Conservation (phyloP, 2,113 vertebrate genomes). For the Bostrychus sinensis region DNA sequence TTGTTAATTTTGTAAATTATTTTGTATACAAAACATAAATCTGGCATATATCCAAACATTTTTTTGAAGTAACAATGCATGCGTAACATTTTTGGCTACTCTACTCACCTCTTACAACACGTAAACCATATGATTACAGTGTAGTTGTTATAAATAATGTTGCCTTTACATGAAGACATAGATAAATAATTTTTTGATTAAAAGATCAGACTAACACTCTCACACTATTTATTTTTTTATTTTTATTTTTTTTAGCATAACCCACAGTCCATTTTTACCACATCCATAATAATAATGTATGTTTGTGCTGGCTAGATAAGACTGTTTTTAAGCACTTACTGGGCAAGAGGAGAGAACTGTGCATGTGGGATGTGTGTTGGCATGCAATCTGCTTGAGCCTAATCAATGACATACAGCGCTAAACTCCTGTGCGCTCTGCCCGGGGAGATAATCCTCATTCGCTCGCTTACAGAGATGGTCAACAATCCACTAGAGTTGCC, state of each 20-base stretch:
- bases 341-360: slow-evolving; percentile 28
- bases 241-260: neutral
- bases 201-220: too few species aligned
- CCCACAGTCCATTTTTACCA: slow-evolving; percentile 4
- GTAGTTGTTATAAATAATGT: too few species aligned
- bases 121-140: neutral
- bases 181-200: too few species aligned
- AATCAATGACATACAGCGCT: slow-evolving; percentile 71
- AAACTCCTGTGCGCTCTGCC: slow-evolving; percentile 59
- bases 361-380: slow-evolving; percentile 50
- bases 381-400: slow-evolving; percentile 52
- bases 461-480: slow-evolving; percentile 61
- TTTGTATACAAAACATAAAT: too few species aligned
- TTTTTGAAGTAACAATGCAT: too few species aligned
- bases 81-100: too few species aligned
- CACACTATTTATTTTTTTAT: neutral
- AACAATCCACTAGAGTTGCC: slow-evolving; percentile 61
- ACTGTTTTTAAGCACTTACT: slow-evolving; percentile 26
- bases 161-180: too few species aligned
- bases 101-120: too few species aligned
- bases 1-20: too few species aligned
- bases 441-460: slow-evolving; percentile 69
- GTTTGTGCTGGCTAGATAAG: slow-evolving; percentile 13
- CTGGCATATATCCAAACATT: too few species aligned
- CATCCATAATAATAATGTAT: neutral